Conservation (phyloP, 2,113 vertebrate genomes). For the Misgurnus mizolepis region DNA sequence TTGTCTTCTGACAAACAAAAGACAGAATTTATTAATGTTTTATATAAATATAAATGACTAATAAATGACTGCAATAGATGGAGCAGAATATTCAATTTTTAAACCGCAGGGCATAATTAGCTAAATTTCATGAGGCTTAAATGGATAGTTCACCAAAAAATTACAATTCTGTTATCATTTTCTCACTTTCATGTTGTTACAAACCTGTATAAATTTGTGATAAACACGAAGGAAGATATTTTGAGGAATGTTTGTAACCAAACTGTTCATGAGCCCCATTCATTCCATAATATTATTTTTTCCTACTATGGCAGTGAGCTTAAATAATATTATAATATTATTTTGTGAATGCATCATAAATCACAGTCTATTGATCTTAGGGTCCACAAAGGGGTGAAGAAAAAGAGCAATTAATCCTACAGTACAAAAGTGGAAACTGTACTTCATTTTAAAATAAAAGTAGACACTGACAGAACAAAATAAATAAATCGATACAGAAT, state of each 20-base stretch:
- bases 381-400: background rate
- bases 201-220: too few relatives aligned
- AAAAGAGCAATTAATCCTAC: background rate
- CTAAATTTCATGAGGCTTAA: background rate
- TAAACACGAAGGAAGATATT: too few relatives aligned
- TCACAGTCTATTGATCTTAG: background rate
- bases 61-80: slow-evolving; percentile 2
- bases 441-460: background rate
- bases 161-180: too few relatives aligned
- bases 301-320: too few relatives aligned
- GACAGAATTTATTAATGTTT: background rate
- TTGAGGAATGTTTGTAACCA: too few relatives aligned
- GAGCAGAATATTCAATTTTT: background rate
- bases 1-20: too few relatives aligned
- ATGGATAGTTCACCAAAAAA: too few relatives aligned
- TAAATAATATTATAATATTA: background rate
- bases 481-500: background rate
- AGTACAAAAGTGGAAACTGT: background rate
- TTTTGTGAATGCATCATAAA: background rate
- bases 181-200: too few relatives aligned
- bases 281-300: too few relatives aligned
- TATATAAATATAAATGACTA: background rate
- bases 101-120: background rate
- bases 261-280: too few relatives aligned
- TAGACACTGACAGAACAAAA: background rate